These are phyloP conservation scores for Mythimna pallens DNA, from an alignment of 2,888 invertebrate genomes.

Conservation along the genomic window DNA sequence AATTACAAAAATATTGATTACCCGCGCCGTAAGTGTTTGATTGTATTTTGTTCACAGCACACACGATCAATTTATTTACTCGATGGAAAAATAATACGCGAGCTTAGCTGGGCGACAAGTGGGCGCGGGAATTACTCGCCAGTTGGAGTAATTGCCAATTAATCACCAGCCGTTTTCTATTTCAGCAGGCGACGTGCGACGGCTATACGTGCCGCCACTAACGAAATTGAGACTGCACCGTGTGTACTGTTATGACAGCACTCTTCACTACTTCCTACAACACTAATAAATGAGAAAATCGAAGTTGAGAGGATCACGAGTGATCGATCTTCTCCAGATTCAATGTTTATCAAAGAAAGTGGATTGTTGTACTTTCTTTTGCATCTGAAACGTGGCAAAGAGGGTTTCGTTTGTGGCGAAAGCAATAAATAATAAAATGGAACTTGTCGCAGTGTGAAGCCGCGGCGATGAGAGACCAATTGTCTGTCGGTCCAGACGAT, in stretches of 20 bases:
- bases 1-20: slow-evolving; percentile 56
- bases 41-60: slow-evolving; percentile 50
- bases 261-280: slow-evolving; percentile 31
- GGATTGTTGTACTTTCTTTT: slow-evolving; percentile 31
- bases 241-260: slow-evolving; percentile 66
- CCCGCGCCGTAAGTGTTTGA: slow-evolving; percentile 43
- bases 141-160: slow-evolving; percentile 89
- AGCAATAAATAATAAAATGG: slow-evolving; percentile 59
- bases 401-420: slow-evolving; percentile 43
- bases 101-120: slow-evolving; percentile 83
- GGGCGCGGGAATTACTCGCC: slow-evolving; percentile 85
- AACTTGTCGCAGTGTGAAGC: slow-evolving; percentile 48
- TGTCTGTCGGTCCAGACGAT: slow-evolving; percentile 70
- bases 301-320: slow-evolving; percentile 5
- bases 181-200: slow-evolving; percentile 80
- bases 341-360: slow-evolving; percentile 38
- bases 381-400: slow-evolving; percentile 29
- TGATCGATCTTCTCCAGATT: slow-evolving; percentile 11
- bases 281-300: slow-evolving; percentile 15
- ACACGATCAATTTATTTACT: slow-evolving; percentile 75
- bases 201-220: slow-evolving; percentile 71
- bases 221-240: slow-evolving; percentile 82
- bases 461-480: slow-evolving; percentile 69
- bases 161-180: slow-evolving; percentile 90
- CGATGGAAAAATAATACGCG: slow-evolving; percentile 79